Evolutionary conservation across 2,888 invertebrate genomes (phyloP).

Genomic region (Mesorhabditis belari): DNA sequence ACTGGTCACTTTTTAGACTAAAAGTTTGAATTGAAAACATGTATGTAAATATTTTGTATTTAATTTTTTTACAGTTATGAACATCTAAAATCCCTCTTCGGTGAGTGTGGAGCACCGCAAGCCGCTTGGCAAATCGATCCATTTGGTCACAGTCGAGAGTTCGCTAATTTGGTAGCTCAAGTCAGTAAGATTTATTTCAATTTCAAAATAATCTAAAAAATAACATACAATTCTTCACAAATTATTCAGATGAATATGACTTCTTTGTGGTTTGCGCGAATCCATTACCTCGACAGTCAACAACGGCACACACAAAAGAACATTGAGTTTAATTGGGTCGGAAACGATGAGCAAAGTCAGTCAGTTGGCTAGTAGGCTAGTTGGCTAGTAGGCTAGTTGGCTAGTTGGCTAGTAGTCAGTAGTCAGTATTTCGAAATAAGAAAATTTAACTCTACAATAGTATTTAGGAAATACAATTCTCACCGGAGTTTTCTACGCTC

Average conservation of each 20-base stretch:
- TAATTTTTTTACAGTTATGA: constrained; percentile 50
- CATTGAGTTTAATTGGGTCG: constrained; percentile 58
- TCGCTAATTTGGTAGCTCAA: constrained; percentile 59
- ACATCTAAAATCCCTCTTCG: constrained; percentile 42
- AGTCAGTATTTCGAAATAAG: neutral
- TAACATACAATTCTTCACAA: too few species aligned
- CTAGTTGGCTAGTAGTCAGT: neutral
- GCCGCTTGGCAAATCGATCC: constrained; percentile 62
- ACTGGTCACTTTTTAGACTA: too few species aligned
- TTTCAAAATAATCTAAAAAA: too few species aligned
- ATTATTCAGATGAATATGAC: constrained; percentile 77
- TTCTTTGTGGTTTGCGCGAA: constrained; percentile 54
- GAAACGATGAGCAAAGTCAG: constrained; percentile 55
- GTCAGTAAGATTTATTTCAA: too few species aligned
- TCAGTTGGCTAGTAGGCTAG: too few species aligned
- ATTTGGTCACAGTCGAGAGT: constrained; percentile 60
- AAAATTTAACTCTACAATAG: neutral
- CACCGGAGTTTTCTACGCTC: too few species aligned
- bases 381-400: too few species aligned
- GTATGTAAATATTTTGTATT: neutral
- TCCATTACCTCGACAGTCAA: constrained; percentile 53
- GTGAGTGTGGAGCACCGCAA: constrained; percentile 56
- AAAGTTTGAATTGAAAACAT: neutral
- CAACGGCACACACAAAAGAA: constrained; percentile 50
- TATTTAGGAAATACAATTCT: neutral